phyloP scores from a whole-genome alignment of 2,888 invertebrate genomes.

The Synanthedon formicaeformis region DNA sequence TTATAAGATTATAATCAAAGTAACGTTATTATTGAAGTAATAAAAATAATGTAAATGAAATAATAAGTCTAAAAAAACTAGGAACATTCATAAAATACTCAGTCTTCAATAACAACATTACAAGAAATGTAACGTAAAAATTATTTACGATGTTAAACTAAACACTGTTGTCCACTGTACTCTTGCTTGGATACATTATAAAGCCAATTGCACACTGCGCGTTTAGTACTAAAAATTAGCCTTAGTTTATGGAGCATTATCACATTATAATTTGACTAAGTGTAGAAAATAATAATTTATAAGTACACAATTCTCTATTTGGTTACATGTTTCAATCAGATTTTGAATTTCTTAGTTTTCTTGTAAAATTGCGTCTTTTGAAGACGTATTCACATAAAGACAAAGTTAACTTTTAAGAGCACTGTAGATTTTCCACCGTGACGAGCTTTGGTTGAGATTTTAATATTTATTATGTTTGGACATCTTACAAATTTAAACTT shows the following conservation, averaged over 20 bases:
- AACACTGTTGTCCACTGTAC: constrained; percentile 50
- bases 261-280: background rate
- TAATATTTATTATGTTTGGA: too few relatives aligned
- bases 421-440: too few relatives aligned
- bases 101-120: constrained; percentile 63
- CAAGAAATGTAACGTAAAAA: constrained; percentile 54
- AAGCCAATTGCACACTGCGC: background rate
- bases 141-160: constrained; percentile 25
- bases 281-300: background rate
- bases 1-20: constrained; percentile 63
- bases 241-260: background rate
- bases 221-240: background rate
- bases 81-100: constrained; percentile 66
- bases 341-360: too few relatives aligned
- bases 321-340: too few relatives aligned
- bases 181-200: background rate
- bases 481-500: too few relatives aligned
- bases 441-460: too few relatives aligned
- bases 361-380: too few relatives aligned
- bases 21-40: constrained; percentile 52
- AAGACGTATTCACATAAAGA: too few relatives aligned
- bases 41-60: constrained; percentile 60
- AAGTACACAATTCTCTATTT: background rate
- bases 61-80: constrained; percentile 69
- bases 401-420: too few relatives aligned